Conservation (phyloP, 1,140 invertebrate species). For the Eriocheir sinensis region DNA sequence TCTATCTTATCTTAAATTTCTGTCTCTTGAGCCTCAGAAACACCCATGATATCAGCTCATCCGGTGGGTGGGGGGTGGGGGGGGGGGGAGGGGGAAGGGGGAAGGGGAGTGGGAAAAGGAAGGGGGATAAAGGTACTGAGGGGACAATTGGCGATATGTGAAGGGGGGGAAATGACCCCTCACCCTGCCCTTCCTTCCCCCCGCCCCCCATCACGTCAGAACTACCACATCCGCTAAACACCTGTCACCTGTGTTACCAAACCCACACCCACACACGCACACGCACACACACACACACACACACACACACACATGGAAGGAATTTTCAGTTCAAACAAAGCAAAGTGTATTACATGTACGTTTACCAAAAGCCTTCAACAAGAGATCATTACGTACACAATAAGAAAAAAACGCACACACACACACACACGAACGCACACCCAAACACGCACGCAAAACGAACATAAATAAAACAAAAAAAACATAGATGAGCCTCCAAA, state of each 20-base stretch:
- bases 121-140: neutral
- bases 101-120: neutral
- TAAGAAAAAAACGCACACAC: neutral
- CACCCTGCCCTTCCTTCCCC: too few relatives aligned
- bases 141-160: neutral
- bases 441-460: neutral
- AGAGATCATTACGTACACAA: neutral
- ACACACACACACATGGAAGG: neutral
- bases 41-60: neutral
- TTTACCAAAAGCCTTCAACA: too few relatives aligned
- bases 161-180: neutral
- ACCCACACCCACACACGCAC: conserved; percentile 1
- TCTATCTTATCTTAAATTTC: neutral
- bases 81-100: neutral
- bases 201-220: too few relatives aligned
- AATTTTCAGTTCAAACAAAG: too few relatives aligned
- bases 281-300: conserved; percentile 3
- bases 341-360: neutral
- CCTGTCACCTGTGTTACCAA: neutral
- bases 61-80: neutral
- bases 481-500: neutral
- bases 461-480: neutral
- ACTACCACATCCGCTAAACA: too few relatives aligned
- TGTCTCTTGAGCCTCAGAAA: neutral
- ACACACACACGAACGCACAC: neutral